Percentiles rank a stretch among this genome's conserved stretches.
These are phyloP conservation scores for Celastrina argiolus DNA, from an alignment of 2,888 invertebrate genomes.

Conservation along the genomic window DNA sequence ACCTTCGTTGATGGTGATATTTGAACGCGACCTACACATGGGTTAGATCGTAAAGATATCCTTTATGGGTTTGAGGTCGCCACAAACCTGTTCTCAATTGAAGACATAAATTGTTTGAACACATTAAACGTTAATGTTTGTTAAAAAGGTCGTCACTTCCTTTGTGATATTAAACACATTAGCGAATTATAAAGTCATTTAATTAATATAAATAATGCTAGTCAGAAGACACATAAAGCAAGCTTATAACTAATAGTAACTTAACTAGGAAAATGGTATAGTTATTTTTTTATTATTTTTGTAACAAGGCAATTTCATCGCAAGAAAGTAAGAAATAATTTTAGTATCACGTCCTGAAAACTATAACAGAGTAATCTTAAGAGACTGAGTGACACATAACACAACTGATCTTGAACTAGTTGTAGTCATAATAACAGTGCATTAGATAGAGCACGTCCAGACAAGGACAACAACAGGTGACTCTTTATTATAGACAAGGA, in stretches of 20 bases:
- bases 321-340: no score
- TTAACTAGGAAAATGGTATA: no score
- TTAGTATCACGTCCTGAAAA: no score
- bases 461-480: background rate
- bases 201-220: no score
- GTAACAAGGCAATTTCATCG: no score
- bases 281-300: no score
- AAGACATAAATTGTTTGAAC: conserved; percentile 7
- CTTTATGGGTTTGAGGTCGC: conserved; percentile 16
- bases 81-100: conserved; percentile 14
- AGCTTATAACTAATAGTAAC: no score
- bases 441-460: conserved; percentile 3
- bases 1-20: background rate
- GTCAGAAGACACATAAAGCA: no score
- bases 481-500: background rate
- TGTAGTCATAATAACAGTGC: background rate
- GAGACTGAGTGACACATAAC: background rate
- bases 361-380: background rate
- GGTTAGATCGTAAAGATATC: conserved; percentile 15
- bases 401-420: conserved; percentile 2
- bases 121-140: background rate
- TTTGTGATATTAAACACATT: background rate
- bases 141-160: background rate
- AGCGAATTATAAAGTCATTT: background rate
- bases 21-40: conserved; percentile 15